A percentile compares a stretch with the other conserved stretches of the same genome.
Conservation (phyloP, 2,797 vertebrate genomes). For the Novumbra hubbsi region DNA sequence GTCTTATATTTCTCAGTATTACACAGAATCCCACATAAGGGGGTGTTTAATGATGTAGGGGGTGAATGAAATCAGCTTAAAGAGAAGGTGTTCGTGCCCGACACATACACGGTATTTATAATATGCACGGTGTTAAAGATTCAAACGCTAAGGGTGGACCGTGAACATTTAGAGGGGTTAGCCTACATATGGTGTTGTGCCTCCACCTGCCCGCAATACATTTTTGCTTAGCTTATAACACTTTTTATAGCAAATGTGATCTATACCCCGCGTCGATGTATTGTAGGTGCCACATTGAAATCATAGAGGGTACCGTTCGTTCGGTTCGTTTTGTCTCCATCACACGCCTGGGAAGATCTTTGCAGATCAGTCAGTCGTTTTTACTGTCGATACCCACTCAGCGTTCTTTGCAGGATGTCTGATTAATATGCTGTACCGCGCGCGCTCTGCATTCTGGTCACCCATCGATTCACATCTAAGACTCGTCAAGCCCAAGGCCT, state of each 20-base stretch:
- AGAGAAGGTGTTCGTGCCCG: not conserved
- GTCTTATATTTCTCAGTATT: not conserved
- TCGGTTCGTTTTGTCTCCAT: not conserved
- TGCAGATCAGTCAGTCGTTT: not conserved
- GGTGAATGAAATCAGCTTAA: not conserved
- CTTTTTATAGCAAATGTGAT: not conserved
- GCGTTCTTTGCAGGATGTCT: constrained; percentile 1
- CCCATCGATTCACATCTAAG: not conserved
- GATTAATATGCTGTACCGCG: constrained; percentile 8
- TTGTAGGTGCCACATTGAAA: not conserved
- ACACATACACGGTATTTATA: too few species aligned
- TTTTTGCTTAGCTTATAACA: constrained; percentile 27
- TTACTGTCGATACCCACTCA: not conserved
- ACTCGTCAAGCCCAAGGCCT: constrained; percentile 9
- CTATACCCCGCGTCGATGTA: not conserved
- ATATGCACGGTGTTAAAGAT: not conserved
- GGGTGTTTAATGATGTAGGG: not conserved
- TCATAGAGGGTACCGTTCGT: not conserved
- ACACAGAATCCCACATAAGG: not conserved
- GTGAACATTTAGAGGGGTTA: not conserved
- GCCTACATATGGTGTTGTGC: not conserved
- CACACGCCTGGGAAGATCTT: not conserved
- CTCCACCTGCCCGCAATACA: constrained; percentile 57
- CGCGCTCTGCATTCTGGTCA: constrained; percentile 8
- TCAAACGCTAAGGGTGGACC: not conserved